Base-by-base conservation (phyloP, 2,113 vertebrate genomes). In the Rhynchomys soricoides region DNA sequence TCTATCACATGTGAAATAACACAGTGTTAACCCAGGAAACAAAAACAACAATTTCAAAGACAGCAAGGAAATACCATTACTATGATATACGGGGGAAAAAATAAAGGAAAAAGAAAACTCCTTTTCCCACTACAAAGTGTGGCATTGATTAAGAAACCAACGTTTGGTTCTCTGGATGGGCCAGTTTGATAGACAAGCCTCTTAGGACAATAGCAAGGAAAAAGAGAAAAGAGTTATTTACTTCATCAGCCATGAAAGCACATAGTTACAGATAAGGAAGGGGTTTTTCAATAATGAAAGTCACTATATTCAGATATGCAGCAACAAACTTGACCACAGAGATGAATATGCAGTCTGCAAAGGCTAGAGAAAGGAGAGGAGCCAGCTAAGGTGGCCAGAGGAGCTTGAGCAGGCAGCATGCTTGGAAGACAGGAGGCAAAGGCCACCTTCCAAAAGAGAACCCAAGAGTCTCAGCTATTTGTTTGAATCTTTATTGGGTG, bases 151-250 rank as follows among this genome's bases (percentile, higher is more conserved):
- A 97, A 88, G 71, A 86, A 96, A 68, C 7, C 10, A 74, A 91
- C 37, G 34, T 96, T 96, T 89, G 31, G 37, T 64, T 93, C 37
- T 94, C 79, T 86, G 55, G 73, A 95, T 94, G 75, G 40, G 4
- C n/a, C 4, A 22, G 29, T 19, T 34, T 70, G 62, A 87, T 68
- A 74, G 8, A n/a, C 59, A 87, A 91, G 19, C 17, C 45, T 94
- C 68, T 93, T 62, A 86, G 81, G 45, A 66, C 7, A 48, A 31
- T 45, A 86, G 77, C 43, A 22, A 85, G 17, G 50, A 82, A 5
- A 82, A 82, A 57, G 78, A 81, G 11, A 82, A 83, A 62, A 43
- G 29, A 62, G n/a, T 3, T 19, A 17, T 19, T 12, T 17, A 34
- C 11, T 55, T 62, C 19, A 77, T 57, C 11, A 10, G 52, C 16